Conservation (phyloP, 2,113 vertebrate genomes). For the Saimiri boliviensis region DNA sequence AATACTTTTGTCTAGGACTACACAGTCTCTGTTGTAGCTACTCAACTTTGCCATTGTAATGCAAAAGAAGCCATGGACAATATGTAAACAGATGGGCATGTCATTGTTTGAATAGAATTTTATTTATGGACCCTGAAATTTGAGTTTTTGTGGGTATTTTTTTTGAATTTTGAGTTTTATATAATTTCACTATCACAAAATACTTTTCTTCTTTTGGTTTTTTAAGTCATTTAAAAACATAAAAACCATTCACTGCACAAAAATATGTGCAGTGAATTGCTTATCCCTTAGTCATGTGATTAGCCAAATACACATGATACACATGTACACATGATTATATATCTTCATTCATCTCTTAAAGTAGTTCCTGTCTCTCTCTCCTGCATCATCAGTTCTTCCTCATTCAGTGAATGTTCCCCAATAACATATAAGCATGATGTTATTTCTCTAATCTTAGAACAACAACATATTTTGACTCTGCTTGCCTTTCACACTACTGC, state of each 20-base stretch:
- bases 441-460: neutral
- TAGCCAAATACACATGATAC: neutral
- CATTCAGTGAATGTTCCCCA: neutral
- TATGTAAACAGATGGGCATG: neutral
- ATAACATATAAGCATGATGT: neutral
- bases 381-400: neutral
- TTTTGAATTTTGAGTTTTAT: conserved; percentile 31
- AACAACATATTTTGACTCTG: neutral
- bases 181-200: conserved; percentile 20
- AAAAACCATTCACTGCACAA: neutral
- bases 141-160: neutral
- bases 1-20: neutral
- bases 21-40: neutral
- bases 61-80: neutral
- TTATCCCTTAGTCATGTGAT: neutral
- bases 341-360: neutral
- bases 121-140: conserved; percentile 24
- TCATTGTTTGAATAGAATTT: neutral
- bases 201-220: neutral
- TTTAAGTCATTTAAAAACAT: conserved; percentile 34
- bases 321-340: neutral
- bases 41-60: neutral
- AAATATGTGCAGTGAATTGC: neutral
- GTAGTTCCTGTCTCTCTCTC: neutral
- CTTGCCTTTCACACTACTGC: conserved; percentile 16